These are phyloP conservation scores for Marronus borbonicus DNA, from an alignment of 2,888 invertebrate genomes.

Conservation along the genomic window DNA sequence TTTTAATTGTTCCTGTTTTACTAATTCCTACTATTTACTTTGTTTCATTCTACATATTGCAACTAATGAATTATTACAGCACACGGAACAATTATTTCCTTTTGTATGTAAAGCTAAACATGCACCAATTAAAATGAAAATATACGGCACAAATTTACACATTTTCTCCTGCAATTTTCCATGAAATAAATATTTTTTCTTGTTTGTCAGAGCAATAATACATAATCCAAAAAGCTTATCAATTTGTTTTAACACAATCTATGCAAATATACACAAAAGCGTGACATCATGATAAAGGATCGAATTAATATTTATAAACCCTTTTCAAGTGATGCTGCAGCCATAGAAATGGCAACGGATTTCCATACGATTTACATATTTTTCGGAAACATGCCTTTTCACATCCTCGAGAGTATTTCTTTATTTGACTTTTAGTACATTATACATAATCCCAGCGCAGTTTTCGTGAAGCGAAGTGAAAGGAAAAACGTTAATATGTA, in stretches of 20 bases:
- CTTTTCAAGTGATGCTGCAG: neutral
- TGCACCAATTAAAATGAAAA: no score
- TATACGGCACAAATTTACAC: no score
- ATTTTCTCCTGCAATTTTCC: no score
- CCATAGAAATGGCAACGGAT: neutral
- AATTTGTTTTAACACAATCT: neutral
- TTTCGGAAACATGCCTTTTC: slow-evolving; percentile 1
- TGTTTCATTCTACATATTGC: no score
- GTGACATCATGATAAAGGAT: neutral
- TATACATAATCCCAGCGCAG: neutral
- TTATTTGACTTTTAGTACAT: neutral
- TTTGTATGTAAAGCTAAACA: no score
- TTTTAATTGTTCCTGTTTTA: no score
- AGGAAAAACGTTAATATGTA: neutral
- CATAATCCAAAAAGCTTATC: neutral
- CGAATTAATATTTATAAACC: slow-evolving; percentile 12
- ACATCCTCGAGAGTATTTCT: neutral
- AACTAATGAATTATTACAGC: no score
- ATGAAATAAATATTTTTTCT: no score
- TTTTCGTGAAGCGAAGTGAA: neutral
- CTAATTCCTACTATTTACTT: no score
- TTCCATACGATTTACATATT: slow-evolving; percentile 4
- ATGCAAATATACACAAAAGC: neutral
- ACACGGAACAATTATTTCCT: no score
- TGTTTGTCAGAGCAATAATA: no score